Percentiles rank a stretch among this genome's conserved stretches.
Conservation (phyloP, 2,888 invertebrate species). For the Chirona hameri region DNA sequence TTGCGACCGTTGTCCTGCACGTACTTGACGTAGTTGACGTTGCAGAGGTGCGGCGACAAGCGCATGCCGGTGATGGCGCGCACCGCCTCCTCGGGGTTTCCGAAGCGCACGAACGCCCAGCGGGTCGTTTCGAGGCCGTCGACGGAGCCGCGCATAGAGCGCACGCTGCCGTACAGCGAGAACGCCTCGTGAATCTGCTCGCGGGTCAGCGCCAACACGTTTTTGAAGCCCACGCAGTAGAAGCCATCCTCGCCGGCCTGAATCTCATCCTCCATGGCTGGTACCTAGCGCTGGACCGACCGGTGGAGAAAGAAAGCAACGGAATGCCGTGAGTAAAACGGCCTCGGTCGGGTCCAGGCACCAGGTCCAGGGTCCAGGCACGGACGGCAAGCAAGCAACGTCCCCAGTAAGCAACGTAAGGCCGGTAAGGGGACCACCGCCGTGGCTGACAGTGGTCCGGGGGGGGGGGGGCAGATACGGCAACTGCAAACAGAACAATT, state of each 20-base stretch:
- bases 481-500: too few relatives aligned
- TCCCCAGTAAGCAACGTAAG: too few relatives aligned
- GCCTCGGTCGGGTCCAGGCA: too few relatives aligned
- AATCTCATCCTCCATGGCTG: constrained; percentile 12
- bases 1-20: not conserved
- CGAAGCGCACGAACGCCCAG: constrained; percentile 8
- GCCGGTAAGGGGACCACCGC: too few relatives aligned
- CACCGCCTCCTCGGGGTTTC: constrained; percentile 28
- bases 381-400: too few relatives aligned
- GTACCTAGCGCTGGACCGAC: too few relatives aligned
- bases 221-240: constrained; percentile 26
- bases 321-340: too few relatives aligned
- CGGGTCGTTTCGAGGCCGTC: not conserved
- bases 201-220: not conserved
- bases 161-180: not conserved
- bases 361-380: too few relatives aligned
- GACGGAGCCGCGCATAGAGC: not conserved
- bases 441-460: too few relatives aligned
- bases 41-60: not conserved
- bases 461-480: too few relatives aligned
- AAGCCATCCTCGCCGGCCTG: constrained; percentile 23
- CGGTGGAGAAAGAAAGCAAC: too few relatives aligned
- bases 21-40: not conserved
- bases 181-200: not conserved
- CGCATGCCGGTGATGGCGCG: constrained; percentile 26